Conservation (phyloP, 1,140 invertebrate genomes). For the Drosophila seguyi region DNA sequence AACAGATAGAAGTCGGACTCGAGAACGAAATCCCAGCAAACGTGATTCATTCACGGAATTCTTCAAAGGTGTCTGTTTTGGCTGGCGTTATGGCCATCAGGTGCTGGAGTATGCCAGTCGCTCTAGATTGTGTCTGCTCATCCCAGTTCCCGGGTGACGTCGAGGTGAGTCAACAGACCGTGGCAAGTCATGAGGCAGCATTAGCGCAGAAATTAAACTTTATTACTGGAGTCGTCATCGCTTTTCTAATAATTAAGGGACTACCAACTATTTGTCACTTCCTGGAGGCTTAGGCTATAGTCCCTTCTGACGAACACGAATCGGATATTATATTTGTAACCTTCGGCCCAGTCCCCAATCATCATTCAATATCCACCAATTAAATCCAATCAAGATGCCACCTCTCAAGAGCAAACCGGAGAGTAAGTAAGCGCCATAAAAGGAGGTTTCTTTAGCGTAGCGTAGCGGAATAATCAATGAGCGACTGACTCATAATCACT, state of each 20-base stretch:
- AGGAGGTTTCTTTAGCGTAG: too few relatives aligned
- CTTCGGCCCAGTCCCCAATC: constrained; percentile 12
- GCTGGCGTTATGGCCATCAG: constrained; percentile 8
- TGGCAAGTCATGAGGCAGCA: constrained; percentile 2
- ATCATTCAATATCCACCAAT: constrained; percentile 27
- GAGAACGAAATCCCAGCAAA: constrained; percentile 23
- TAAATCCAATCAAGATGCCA: constrained; percentile 37
- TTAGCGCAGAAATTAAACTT: constrained; percentile 14
- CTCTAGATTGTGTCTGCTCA: constrained; percentile 26
- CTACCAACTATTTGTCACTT: neutral
- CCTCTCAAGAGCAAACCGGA: constrained; percentile 6
- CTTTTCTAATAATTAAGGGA: constrained; percentile 7
- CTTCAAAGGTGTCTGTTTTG: constrained; percentile 17
- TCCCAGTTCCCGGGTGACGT: neutral
- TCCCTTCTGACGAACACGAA: too few relatives aligned
- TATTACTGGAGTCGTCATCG: neutral
- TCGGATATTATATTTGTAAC: constrained; percentile 1
- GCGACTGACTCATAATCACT: constrained; percentile 34
- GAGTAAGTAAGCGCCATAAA: constrained; percentile 39
- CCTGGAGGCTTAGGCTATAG: neutral
- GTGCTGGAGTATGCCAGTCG: constrained; percentile 18
- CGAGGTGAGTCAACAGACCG: constrained; percentile 26
- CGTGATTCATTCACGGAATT: constrained; percentile 55
- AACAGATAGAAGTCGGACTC: constrained; percentile 2
- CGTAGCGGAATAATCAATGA: constrained; percentile 18